Base-by-base conservation (phyloP, 1,140 invertebrate species). In the Musca vetustissima region DNA sequence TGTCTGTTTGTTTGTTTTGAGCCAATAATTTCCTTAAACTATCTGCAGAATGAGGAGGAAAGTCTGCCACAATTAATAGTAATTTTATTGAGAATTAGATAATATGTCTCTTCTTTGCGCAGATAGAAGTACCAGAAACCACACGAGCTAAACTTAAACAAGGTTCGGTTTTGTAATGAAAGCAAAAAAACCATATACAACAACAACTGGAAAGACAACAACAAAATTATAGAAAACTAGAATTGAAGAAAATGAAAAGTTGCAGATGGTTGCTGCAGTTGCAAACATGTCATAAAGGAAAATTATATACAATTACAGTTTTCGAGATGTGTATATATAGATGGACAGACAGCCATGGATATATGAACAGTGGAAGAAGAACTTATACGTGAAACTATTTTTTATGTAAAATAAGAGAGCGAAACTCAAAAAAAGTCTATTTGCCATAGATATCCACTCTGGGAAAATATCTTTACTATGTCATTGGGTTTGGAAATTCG, bases 81-180 rank as follows among this genome's bases (percentile, higher is more conserved):
- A 61, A 61, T 61, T 61, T 61, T 61, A 61, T 61, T 61, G 57
- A 61, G 36, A 61, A 61, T 61, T 61, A 61, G 57, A 61, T 61
- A 61, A 61, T 61, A 61, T 36, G 57, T 61, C 57, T 61, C 36
- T 13, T 7, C 36, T 43, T 32, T n/a, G n/a, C n/a, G 28, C 28
- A 11, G 36, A 43, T 43, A 36, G 8, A 17, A 19, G 28, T 36
- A 28, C 55, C 14, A 59, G 55, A 28, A 52, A 19, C 17, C 49
- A 52, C 49, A 52, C 36, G 36, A 43, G 36, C 36, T 21, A 19
- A 52, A 52, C 17, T 22, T 49, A 14, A 49, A 49, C 4, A 49
- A 19, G 49, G 21, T 13, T 21, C 21, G n/a, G 9, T 49, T 15
- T 21, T 52, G 49, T 14, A 19, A 52, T 22, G 21, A 22, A 19